Conservation (phyloP, 1,140 invertebrate species). For the Brachionus paranguensis region DNA sequence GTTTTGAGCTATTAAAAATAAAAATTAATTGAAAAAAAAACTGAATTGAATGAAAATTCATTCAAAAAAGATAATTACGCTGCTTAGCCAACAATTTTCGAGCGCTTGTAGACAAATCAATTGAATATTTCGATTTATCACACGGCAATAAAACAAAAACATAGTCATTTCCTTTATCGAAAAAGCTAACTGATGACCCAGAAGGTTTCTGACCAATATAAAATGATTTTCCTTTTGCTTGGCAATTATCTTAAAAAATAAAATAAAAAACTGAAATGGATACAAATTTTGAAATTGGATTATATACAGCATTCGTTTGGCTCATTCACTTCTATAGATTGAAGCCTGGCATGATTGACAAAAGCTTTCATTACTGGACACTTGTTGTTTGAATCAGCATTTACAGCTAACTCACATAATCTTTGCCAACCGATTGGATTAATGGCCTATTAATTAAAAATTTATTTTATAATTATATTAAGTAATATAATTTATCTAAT, state of each 20-base stretch:
- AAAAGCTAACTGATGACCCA: neutral
- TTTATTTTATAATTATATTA: too few relatives aligned
- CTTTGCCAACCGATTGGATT: conserved; percentile 11
- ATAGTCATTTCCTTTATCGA: conserved; percentile 15
- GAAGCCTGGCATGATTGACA: conserved; percentile 10
- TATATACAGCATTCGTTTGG: conserved; percentile 35
- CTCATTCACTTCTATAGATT: neutral
- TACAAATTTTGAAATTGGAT: neutral
- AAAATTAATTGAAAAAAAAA: neutral
- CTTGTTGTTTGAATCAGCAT: neutral
- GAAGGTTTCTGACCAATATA: neutral
- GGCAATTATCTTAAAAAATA: neutral
- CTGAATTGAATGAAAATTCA: neutral
- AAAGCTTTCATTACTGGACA: conserved; percentile 18
- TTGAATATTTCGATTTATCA: conserved; percentile 25
- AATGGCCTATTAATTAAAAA: neutral
- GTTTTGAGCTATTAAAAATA: neutral
- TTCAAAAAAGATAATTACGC: neutral
- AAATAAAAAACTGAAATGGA: neutral
- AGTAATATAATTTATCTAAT: too few relatives aligned
- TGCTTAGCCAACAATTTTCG: neutral
- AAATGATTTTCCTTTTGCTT: conserved; percentile 8
- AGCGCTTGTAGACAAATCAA: neutral
- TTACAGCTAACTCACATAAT: conserved; percentile 10
- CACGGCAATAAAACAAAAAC: conserved; percentile 31